These are phyloP conservation scores for Augochlorella aurata DNA, from an alignment of 2,888 invertebrate species.

Conservation along the genomic window DNA sequence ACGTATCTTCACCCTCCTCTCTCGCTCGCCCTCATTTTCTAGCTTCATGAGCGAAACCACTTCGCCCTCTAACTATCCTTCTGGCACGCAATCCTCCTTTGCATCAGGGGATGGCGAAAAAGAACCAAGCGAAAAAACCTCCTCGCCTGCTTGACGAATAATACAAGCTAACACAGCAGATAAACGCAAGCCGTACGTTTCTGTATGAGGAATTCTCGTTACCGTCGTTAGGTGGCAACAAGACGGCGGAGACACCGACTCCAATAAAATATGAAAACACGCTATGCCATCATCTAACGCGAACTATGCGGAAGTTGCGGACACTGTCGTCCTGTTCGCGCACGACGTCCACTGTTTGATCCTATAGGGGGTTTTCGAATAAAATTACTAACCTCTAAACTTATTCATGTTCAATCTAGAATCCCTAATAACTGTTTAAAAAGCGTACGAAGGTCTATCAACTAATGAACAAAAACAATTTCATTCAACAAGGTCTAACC, in stretches of 20 bases:
- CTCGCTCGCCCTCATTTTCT: conserved; percentile 42
- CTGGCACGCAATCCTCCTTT: conserved; percentile 63
- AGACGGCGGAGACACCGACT: conserved; percentile 1
- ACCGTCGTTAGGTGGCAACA: conserved; percentile 40
- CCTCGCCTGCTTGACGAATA: conserved; percentile 53
- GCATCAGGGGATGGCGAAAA: conserved; percentile 54
- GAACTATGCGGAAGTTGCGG: too few species aligned
- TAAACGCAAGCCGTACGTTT: conserved; percentile 47
- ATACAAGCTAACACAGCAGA: conserved; percentile 47
- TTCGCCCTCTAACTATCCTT: conserved; percentile 61
- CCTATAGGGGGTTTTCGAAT: too few species aligned
- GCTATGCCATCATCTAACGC: too few species aligned
- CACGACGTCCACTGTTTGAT: too few species aligned
- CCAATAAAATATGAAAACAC: neutral
- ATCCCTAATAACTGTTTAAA: too few species aligned
- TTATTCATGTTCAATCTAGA: too few species aligned
- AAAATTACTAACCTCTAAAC: too few species aligned
- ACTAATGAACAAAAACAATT: too few species aligned
- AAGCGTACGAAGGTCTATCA: too few species aligned
- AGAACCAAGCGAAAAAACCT: conserved; percentile 50
- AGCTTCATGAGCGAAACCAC: conserved; percentile 53
- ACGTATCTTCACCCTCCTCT: conserved; percentile 58
- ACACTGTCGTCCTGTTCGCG: too few species aligned
- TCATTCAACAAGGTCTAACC: too few species aligned
- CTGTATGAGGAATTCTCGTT: conserved; percentile 49